Evolutionary conservation across 2,113 vertebrate genomes (phyloP).

Genomic region (Accipiter virgatus): DNA sequence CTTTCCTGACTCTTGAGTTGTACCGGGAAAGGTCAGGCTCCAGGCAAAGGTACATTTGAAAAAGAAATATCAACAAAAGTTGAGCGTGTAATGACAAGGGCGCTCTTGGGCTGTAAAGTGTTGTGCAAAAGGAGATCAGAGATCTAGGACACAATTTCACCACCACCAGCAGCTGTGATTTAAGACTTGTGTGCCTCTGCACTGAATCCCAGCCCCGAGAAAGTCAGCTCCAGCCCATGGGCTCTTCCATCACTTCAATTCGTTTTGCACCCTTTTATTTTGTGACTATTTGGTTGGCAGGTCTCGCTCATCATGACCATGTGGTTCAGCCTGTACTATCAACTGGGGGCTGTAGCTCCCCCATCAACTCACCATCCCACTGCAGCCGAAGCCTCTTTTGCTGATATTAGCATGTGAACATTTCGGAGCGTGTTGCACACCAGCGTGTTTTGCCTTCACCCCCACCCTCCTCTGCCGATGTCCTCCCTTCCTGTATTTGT

Average conservation of each 20-base stretch:
- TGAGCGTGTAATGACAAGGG: not conserved
- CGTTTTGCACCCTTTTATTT: not conserved
- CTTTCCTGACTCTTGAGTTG: not conserved
- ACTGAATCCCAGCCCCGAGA: not conserved
- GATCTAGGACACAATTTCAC: not conserved
- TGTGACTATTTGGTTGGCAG: not conserved
- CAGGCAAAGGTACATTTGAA: not conserved
- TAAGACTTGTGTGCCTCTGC: not conserved
- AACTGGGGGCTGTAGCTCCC: not conserved
- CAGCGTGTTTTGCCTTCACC: not conserved
- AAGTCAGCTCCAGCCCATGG: not conserved
- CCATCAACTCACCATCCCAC: fast-evolving
- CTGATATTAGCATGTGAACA: fast-evolving
- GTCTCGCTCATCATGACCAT: not conserved
- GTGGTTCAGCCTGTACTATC: not conserved
- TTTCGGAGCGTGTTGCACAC: fast-evolving
- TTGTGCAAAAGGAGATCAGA: not conserved
- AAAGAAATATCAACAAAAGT: not conserved
- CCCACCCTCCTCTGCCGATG: not conserved
- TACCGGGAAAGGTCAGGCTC: not conserved
- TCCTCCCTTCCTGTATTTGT: not conserved
- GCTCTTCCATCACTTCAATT: not conserved
- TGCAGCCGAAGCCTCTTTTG: not conserved
- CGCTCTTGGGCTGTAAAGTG: not conserved
- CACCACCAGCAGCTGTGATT: not conserved